These are phyloP conservation scores for Carettochelys insculpta DNA, from an alignment of 2,113 vertebrate species.

Conservation along the genomic window DNA sequence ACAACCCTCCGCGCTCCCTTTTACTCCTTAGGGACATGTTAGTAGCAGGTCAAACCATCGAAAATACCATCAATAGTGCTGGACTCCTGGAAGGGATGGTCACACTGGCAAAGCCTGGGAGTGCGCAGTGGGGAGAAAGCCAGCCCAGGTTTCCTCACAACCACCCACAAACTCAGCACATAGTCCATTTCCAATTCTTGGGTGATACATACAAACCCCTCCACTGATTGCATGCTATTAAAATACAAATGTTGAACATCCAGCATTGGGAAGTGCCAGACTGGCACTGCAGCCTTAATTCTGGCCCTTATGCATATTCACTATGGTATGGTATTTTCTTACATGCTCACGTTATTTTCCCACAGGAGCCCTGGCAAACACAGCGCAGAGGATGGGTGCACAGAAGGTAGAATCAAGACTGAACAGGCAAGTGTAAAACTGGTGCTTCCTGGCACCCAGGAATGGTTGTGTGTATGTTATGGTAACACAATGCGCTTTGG, in stretches of 20 bases:
- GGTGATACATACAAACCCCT: neutral
- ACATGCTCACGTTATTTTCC: neutral
- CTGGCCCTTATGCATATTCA: neutral
- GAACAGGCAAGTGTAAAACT: neutral
- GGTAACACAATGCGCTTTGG: neutral
- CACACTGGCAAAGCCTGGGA: neutral
- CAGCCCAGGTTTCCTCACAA: neutral
- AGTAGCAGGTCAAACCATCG: neutral
- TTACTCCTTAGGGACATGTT: neutral
- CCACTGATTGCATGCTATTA: neutral
- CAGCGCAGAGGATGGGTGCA: neutral
- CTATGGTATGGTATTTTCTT: neutral
- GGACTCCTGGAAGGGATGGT: neutral
- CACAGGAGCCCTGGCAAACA: neutral
- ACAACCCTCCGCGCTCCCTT: neutral
- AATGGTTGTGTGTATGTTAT: accelerated
- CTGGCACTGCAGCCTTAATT: neutral
- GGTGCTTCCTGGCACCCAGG: neutral
- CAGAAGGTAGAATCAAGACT: neutral
- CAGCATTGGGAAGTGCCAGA: neutral
- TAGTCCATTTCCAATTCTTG: neutral
- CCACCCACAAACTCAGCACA: neutral
- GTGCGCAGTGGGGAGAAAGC: neutral
- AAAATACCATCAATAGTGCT: neutral
- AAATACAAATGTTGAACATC: neutral